phyloP scores from a whole-genome alignment of 2,113 vertebrate genomes.

The Toxostoma redivivum region DNA sequence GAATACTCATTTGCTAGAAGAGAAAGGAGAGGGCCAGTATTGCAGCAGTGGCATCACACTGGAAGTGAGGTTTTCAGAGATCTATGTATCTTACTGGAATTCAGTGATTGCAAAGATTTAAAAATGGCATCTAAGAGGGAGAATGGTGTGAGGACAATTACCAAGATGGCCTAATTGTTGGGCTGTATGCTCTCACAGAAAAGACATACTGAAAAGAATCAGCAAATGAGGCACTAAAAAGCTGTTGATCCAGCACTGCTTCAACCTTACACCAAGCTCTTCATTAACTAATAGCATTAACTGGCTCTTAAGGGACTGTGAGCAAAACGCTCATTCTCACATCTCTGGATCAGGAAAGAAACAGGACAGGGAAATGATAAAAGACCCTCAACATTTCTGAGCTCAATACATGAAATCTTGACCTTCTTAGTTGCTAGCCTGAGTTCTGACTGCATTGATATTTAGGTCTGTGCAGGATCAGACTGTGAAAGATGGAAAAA shows the following conservation, averaged over 20 bases:
- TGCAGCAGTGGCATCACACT: not conserved
- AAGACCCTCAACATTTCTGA: not conserved
- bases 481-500: not conserved
- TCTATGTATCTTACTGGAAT: not conserved
- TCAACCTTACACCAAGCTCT: not conserved
- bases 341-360: not conserved
- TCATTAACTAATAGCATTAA: not conserved
- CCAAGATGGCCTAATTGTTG: not conserved
- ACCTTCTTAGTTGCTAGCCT: not conserved
- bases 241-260: not conserved
- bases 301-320: not conserved
- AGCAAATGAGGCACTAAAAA: not conserved
- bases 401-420: not conserved
- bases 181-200: not conserved
- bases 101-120: not conserved
- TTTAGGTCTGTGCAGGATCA: not conserved
- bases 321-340: not conserved
- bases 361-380: not conserved
- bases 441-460: not conserved
- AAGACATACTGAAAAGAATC: not conserved
- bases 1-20: not conserved
- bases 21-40: not conserved
- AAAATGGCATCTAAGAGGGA: not conserved
- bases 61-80: not conserved
- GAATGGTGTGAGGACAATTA: not conserved